Evolutionary conservation across 2,797 vertebrate genomes (phyloP).

Genomic region (Phalanger gymnotis): DNA sequence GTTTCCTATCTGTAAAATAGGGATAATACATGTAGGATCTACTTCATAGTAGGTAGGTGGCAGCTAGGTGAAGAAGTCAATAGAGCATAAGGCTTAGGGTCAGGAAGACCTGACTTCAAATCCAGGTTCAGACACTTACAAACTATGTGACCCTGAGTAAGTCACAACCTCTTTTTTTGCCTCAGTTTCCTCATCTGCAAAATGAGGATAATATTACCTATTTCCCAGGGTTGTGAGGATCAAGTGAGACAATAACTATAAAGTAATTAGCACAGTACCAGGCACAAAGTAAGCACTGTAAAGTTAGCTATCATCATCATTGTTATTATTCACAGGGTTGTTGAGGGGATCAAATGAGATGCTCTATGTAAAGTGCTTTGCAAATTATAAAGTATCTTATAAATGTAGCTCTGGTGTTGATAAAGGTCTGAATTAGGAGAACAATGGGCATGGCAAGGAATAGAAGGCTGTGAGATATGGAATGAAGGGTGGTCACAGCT

Average conservation of each 20-base stretch:
- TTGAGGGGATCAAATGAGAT: no score
- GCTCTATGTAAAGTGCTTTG: not conserved
- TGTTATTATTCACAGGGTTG: not conserved
- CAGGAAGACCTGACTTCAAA: not conserved
- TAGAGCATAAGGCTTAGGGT: not conserved
- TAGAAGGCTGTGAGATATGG: not conserved
- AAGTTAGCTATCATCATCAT: not conserved
- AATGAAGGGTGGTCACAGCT: not conserved
- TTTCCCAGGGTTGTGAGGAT: not conserved
- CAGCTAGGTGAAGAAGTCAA: no score
- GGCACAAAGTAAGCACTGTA: not conserved
- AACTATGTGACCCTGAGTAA: not conserved
- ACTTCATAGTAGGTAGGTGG: no score
- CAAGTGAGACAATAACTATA: not conserved
- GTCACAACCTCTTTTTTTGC: not conserved
- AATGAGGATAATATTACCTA: not conserved
- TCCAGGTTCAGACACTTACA: not conserved
- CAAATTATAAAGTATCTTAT: not conserved
- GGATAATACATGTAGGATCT: no score
- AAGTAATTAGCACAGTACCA: not conserved
- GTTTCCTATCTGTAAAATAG: no score
- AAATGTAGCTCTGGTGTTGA: not conserved
- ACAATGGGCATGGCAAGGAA: not conserved
- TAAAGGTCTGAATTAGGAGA: not conserved
- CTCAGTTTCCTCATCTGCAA: not conserved